Percentiles rank a stretch among this genome's conserved stretches.
These are phyloP conservation scores for Mnemiopsis leidyi DNA, from an alignment of 37 sponge, comb jelly and placozoan species.

Conservation along the genomic window DNA sequence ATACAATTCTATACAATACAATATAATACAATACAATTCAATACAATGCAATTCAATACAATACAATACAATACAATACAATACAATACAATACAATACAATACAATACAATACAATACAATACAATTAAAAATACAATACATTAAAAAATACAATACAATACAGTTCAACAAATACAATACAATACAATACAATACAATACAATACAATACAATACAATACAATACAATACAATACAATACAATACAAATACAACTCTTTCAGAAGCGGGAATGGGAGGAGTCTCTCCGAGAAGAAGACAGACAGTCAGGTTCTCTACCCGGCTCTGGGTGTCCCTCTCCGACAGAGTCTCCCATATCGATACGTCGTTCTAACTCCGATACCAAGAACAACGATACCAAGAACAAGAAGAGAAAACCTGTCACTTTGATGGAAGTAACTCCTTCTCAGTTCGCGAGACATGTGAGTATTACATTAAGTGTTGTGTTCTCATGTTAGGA, in stretches of 20 bases:
- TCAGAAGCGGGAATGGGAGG: slow-evolving; percentile 52
- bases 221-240: too few relatives aligned
- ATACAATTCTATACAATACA: too few relatives aligned
- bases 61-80: not conserved
- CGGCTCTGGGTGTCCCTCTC: slow-evolving; percentile 39
- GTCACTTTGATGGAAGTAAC: not conserved
- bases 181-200: too few relatives aligned
- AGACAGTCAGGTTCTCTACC: slow-evolving; percentile 31
- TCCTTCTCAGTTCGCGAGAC: slow-evolving; percentile 47
- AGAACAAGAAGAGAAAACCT: slow-evolving; percentile 54
- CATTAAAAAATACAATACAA: too few relatives aligned
- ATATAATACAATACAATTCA: not conserved
- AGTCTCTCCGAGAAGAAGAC: slow-evolving; percentile 57
- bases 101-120: not conserved
- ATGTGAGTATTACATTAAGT: too few relatives aligned
- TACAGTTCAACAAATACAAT: too few relatives aligned
- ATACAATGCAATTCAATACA: not conserved
- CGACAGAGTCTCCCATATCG: slow-evolving; percentile 1
- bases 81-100: not conserved
- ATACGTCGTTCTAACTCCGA: slow-evolving; percentile 18
- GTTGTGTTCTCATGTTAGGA: too few relatives aligned
- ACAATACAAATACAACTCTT: not conserved
- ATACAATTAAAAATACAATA: not conserved
- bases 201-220: too few relatives aligned
- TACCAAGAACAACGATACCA: slow-evolving; percentile 1